Evolutionary conservation across 2,797 vertebrate genomes (phyloP).

Genomic region (Cacajao melanocephalus): DNA sequence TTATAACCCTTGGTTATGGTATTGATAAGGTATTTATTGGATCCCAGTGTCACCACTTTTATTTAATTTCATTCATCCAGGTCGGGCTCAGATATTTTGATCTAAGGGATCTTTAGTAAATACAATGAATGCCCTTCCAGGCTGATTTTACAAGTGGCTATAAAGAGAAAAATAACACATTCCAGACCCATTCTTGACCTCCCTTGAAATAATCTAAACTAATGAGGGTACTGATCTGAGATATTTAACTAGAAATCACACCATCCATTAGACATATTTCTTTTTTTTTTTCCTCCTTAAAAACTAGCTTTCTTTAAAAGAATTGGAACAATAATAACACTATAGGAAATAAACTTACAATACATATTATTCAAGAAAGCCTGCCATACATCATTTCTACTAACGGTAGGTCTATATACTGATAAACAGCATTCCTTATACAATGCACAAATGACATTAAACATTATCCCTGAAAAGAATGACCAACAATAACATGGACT

Average conservation of each 20-base stretch:
- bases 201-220: conserved; percentile 50
- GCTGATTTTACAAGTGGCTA: neutral
- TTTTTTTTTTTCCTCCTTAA: conserved; percentile 72
- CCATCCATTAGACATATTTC: neutral
- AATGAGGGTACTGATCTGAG: neutral
- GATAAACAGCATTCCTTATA: conserved; percentile 70
- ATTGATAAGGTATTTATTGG: neutral
- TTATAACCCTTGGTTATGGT: neutral
- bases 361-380: conserved; percentile 80
- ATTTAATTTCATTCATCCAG: conserved; percentile 41
- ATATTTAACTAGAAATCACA: neutral
- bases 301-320: conserved; percentile 84
- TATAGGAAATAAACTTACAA: conserved; percentile 77
- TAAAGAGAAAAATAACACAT: conserved; percentile 50
- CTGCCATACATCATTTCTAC: conserved; percentile 75
- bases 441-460: conserved; percentile 71
- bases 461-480: conserved; percentile 62
- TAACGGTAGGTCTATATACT: conserved; percentile 65
- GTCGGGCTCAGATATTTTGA: neutral
- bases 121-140: neutral
- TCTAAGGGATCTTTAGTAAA: conserved; percentile 3
- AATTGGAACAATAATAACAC: conserved; percentile 77
- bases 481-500: conserved; percentile 61
- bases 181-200: conserved; percentile 16
- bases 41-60: neutral